Evolutionary conservation across 2,888 invertebrate genomes (phyloP), one percentile per base, ranked within the genome.

Genomic region (Euphydryas editha): DNA sequence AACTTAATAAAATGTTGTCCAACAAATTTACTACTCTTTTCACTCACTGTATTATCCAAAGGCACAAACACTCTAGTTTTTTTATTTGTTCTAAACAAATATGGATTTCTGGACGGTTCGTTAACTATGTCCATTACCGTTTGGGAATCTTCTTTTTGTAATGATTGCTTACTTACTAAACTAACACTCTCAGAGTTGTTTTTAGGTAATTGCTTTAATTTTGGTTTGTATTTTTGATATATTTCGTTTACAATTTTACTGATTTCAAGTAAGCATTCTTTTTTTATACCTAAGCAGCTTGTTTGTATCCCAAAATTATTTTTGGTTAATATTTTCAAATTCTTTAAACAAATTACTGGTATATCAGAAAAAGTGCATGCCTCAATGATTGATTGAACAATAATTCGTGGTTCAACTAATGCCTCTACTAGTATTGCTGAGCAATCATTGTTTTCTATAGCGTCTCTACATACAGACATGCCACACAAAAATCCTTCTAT

Each of bases 341-440:
- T 81, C 59, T 77, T 76, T n/a, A 93, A 71, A 73, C 93, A 91
- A 10, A 93, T 62, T 18, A 86, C 71, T 20, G 93, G 90, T 61
- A 92, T 72, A 51, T 80, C 72, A 8, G 74, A 76, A 7, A 75
- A 67, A 18, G 69, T 71, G 63, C 93, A 91, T 63, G 82, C 74
- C 72, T 86, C 85, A 21, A 93, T 72, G 2, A 92, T 64, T 56
- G 93, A 87, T 59, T 89, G 89, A 5, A 93, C 80, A 74, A 94
- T 82, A 6, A 85, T 76, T 69, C 78, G 81, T 36, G 93, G 92
- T 61, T 86, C 89, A 0, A 93, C 81, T 59, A 81, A 75, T 30
- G 86, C 82, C 72, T 93, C 93, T 60, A 93, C 73, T 2, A 93
- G 72, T 8, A 93, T 72, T 37, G 82, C 90, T 11, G 84, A 78